These are phyloP conservation scores for Hedya salicella DNA, from an alignment of 2,888 invertebrate genomes.

Conservation along the genomic window DNA sequence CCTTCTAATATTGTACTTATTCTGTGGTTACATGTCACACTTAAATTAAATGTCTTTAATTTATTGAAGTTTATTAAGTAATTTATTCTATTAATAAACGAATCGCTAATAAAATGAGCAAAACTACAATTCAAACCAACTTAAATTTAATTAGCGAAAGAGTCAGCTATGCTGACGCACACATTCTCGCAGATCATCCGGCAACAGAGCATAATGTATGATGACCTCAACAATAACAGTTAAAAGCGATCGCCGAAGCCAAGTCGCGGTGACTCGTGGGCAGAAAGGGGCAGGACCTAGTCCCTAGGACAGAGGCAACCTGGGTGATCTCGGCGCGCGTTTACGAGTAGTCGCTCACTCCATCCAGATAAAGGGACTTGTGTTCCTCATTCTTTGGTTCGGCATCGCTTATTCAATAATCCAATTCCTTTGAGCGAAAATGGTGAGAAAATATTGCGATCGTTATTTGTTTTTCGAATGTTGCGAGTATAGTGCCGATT, in stretches of 20 bases:
- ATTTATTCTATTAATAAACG: too few relatives aligned
- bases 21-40: too few relatives aligned
- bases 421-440: slow-evolving; percentile 64
- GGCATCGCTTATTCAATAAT: slow-evolving; percentile 68
- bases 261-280: slow-evolving; percentile 56
- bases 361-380: slow-evolving; percentile 78
- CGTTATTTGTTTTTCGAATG: slow-evolving; percentile 45
- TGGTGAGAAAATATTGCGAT: slow-evolving; percentile 62
- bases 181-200: slow-evolving; percentile 55
- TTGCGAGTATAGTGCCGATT: slow-evolving; percentile 16
- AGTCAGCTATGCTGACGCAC: slow-evolving; percentile 51
- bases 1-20: too few relatives aligned
- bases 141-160: not conserved
- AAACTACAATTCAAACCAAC: too few relatives aligned
- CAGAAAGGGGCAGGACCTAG: slow-evolving; percentile 57
- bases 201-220: slow-evolving; percentile 60
- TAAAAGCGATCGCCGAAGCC: slow-evolving; percentile 70
- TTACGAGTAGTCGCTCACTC: slow-evolving; percentile 75
- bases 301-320: slow-evolving; percentile 65
- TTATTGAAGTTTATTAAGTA: too few relatives aligned
- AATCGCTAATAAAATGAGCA: too few relatives aligned
- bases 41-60: too few relatives aligned
- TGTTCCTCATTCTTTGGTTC: slow-evolving; percentile 74
- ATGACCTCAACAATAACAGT: slow-evolving; percentile 71
- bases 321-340: slow-evolving; percentile 73